These are phyloP conservation scores for Notechis scutatus DNA, from an alignment of 2,113 vertebrate genomes.

Conservation along the genomic window DNA sequence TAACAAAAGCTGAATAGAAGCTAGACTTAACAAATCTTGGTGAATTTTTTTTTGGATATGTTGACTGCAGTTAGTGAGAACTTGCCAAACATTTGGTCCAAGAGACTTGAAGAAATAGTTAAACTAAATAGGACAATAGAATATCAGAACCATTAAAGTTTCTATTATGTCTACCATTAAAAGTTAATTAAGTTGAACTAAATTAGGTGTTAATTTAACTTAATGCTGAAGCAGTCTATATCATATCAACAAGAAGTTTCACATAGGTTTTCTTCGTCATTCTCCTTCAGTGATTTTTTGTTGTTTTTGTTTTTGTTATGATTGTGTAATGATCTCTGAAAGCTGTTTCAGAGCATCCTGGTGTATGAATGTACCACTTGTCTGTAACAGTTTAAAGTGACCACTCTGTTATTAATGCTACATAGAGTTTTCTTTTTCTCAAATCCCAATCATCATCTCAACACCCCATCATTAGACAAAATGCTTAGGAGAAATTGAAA, in stretches of 20 bases:
- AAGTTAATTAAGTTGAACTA: not conserved
- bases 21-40: not conserved
- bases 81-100: not conserved
- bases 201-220: not conserved
- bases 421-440: not conserved
- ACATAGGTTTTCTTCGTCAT: not conserved
- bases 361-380: not conserved
- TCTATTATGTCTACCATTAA: not conserved
- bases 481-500: not conserved
- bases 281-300: not conserved
- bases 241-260: not conserved
- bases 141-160: not conserved
- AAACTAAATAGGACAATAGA: not conserved
- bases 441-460: not conserved
- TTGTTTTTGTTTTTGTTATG: not conserved
- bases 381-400: not conserved
- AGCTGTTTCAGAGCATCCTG: not conserved
- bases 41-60: not conserved
- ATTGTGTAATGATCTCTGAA: not conserved
- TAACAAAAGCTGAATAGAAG: not conserved
- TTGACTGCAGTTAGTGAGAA: not conserved
- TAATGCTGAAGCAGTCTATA: not conserved
- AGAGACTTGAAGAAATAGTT: not conserved
- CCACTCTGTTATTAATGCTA: not conserved
- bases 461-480: not conserved